Evolutionary conservation across 1,140 invertebrate genomes (phyloP), one percentile per base, ranked within the genome.

Genomic region (Euwallacea similis): DNA sequence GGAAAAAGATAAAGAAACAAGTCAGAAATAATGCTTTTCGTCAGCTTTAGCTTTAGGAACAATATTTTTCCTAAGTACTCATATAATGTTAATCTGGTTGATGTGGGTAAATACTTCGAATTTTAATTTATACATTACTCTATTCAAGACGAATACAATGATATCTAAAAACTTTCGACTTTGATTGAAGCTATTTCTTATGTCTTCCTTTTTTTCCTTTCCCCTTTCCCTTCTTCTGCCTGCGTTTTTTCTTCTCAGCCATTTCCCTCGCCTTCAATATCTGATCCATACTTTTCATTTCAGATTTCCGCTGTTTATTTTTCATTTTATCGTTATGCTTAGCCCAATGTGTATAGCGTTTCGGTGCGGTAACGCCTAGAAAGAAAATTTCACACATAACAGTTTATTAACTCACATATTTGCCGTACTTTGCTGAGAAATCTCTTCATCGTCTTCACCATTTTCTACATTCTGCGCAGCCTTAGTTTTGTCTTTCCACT

Each of bases 401-500:
- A 33, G 21, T 33, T 33, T 33, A 33, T 4, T 4, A 33, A 33
- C 21, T 2, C 4, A 33, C 4, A 2, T 33, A 33, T 33, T 33
- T 33, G 4, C 4, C 21, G 1, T 33, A 33, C 21, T 33, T 33
- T 33, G 21, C 21, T 1, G 21, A 46, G 65, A 62, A 55, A 73
- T 69, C 16, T 84, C 81, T 67, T 88, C 84, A 56, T 88, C 86
- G 56, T 85, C 87, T 50, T 88, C 86, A 67, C 89, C 87, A 16
- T 86, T 83, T 42, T 88, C 85, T 55, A 84, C 80, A 8, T 83
- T 82, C 56, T 87, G 85, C 72, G 88, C 86, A 42, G 89, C 80
- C 83, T 95, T 94, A 47, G 87, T 91, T 74, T 91, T 92, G 70
- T 93, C 88, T 76, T 92, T 90, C 96, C 96, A 98, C 46, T 90